phyloP scores from a whole-genome alignment of 2,113 vertebrate genomes.

The Hydropotes inermis region DNA sequence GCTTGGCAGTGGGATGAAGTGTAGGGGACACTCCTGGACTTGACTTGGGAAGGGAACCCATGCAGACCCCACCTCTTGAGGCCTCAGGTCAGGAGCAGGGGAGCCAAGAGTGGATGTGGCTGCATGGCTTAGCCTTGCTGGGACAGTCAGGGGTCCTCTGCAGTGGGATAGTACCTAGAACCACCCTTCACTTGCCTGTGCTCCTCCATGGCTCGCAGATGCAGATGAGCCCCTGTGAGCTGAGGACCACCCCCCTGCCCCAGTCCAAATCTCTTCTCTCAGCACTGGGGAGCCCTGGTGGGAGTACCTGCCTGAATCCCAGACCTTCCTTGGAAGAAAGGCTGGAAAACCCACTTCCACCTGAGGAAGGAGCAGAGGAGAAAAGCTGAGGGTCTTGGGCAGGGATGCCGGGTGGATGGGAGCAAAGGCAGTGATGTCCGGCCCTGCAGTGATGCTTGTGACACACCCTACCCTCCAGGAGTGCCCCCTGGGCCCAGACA shows the following conservation, averaged over 20 bases:
- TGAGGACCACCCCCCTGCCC: accelerated
- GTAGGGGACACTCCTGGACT: not conserved
- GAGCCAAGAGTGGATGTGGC: not conserved
- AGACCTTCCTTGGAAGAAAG: not conserved
- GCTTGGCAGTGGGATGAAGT: not conserved
- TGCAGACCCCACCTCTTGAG: not conserved
- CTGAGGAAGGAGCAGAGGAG: accelerated
- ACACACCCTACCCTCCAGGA: accelerated
- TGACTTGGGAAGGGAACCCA: not conserved
- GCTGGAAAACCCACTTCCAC: not conserved
- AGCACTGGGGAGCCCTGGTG: too few relatives aligned
- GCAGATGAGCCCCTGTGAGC: not conserved
- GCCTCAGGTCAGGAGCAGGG: not conserved
- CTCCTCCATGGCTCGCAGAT: accelerated
- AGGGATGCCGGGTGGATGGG: not conserved
- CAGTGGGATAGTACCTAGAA: too few relatives aligned
- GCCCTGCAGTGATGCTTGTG: accelerated
- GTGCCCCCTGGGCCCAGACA: not conserved
- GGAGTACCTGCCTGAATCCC: not conserved
- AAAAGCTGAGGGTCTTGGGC: not conserved
- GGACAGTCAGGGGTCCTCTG: too few relatives aligned
- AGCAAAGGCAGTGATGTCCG: not conserved
- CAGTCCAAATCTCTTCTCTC: not conserved
- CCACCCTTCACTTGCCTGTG: not conserved
- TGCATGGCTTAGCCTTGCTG: not conserved